Base-by-base conservation (phyloP, 2,888 invertebrate species). In the Diplazon laetatorius region DNA sequence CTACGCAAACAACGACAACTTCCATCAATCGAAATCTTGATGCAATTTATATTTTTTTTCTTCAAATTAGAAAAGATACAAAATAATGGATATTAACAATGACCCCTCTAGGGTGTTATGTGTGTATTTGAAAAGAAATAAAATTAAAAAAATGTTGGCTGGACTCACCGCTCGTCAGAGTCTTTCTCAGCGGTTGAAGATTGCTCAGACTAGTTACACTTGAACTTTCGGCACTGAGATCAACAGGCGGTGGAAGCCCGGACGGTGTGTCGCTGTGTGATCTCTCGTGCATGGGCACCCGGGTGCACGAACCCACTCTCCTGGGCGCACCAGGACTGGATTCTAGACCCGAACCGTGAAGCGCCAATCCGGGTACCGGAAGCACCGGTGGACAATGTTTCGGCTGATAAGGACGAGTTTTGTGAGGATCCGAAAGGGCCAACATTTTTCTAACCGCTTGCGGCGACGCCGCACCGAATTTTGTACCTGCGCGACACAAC, bases 361-460 rank as follows among this genome's bases (percentile, higher is more conserved):
- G 91, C 10, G 92, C 92, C 63, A 92, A 86, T 70, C 94, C 93
- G 30, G 95, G 94, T 42, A 95, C 94, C 3, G 95, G 93, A 70
- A 94, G 92, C 50, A 93, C 92, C 55, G 92, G 93, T 30, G 93
- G 93, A 83, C 91, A 91, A 85, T 94, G 94, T 63, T 96, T 94
- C 0, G 97, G 97, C 89, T 97, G 97, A 88, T 97, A 96, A 5
- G 96, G 97, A 68, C 97, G 93, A 9, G 97, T 96, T 91, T 97
- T 97, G 65, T 95, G 95, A 12, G 96, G 95, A 89, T 97, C 97
- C 10, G 97, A 96, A 35, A 99, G 93, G 6, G 98, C 96, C 84
- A 99, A 92, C 90, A 99, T 94, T 91, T 99, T 99, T 86, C 98
- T 94, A 16, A 99, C 98, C 8, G 99, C 98, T 91, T 99, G 98